phyloP scores from a whole-genome alignment of 2,113 vertebrate genomes.

The Saccopteryx leptura region DNA sequence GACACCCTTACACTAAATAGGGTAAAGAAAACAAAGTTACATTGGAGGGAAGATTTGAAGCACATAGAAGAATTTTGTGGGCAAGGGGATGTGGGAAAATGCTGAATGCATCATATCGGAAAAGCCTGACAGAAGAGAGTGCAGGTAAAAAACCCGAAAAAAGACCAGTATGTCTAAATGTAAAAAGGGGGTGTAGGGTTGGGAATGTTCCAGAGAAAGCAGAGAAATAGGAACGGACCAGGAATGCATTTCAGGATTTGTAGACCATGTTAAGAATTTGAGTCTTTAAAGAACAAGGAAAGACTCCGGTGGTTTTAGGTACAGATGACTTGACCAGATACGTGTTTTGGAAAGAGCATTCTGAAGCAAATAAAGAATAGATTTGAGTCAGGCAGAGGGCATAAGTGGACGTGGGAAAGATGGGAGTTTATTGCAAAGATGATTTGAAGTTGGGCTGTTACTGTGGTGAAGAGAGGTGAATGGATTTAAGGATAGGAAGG shows the following conservation, averaged over 20 bases:
- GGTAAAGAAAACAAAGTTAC: background rate
- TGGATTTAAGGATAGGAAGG: background rate
- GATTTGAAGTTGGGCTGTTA: background rate
- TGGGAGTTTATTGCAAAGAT: slow-evolving; percentile 25
- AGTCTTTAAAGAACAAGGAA: background rate
- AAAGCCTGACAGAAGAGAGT: background rate
- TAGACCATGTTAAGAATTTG: background rate
- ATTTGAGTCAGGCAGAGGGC: background rate
- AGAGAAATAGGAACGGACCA: background rate
- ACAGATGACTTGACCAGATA: background rate
- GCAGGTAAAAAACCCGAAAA: background rate
- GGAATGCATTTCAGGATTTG: background rate
- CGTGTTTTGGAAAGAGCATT: background rate
- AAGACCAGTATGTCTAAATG: background rate
- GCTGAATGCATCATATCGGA: background rate
- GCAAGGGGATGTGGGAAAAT: background rate
- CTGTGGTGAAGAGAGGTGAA: background rate
- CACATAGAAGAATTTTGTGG: background rate
- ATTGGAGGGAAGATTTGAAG: background rate
- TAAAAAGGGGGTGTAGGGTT: background rate
- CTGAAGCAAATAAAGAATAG: background rate
- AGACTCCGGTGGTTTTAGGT: slow-evolving; percentile 34
- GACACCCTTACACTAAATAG: background rate
- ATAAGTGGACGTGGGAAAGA: background rate
- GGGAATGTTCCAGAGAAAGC: background rate